A percentile compares a stretch with the other conserved stretches of the same genome.
Conservation (phyloP, 2,888 invertebrate species). For the Apamea sordens region DNA sequence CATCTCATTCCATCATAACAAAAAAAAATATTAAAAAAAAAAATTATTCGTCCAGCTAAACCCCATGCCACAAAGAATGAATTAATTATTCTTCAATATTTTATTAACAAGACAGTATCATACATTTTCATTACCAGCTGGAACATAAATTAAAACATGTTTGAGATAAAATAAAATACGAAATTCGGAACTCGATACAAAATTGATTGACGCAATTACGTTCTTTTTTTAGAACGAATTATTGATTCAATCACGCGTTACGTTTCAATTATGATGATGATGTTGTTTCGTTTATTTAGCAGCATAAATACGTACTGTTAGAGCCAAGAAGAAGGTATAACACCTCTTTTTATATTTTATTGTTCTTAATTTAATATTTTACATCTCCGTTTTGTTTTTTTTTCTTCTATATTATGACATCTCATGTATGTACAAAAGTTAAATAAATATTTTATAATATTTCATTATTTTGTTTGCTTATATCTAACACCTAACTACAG, state of each 20-base stretch:
- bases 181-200: neutral
- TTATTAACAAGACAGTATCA: neutral
- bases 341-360: too few relatives aligned
- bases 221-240: neutral
- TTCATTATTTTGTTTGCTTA: too few relatives aligned
- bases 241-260: neutral
- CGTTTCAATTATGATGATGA: neutral
- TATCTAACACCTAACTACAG: neutral
- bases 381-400: too few relatives aligned
- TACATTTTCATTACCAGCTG: neutral
- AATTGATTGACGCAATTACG: neutral
- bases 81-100: neutral
- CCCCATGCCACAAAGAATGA: neutral
- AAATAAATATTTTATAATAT: too few relatives aligned
- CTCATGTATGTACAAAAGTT: too few relatives aligned
- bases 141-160: neutral
- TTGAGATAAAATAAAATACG: neutral
- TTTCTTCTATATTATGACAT: too few relatives aligned
- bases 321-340: too few relatives aligned
- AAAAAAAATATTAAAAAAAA: neutral
- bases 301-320: too few relatives aligned
- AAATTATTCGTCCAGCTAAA: neutral
- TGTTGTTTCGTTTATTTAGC: too few relatives aligned
- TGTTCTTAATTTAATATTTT: too few relatives aligned
- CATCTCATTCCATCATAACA: neutral